Evolutionary conservation across 2,113 vertebrate genomes (phyloP), one percentile per base, ranked within the genome.

Genomic region (human (Homo sapiens)): DNA sequence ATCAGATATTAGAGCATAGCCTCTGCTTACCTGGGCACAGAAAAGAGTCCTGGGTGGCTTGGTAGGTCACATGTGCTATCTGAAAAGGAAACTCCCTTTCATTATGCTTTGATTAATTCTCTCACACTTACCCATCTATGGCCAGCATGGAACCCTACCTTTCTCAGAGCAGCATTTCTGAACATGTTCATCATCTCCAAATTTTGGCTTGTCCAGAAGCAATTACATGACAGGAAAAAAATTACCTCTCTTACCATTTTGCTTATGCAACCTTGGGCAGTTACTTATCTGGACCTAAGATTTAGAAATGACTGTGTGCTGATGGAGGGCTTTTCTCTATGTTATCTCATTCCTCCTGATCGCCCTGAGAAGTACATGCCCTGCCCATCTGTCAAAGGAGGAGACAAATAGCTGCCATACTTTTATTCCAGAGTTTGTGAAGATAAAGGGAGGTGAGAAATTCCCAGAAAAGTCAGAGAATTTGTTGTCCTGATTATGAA

Each of bases 381-480:
- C 8, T 76, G 16, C 18, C 13, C 35, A 68, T 80, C 82, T 50
- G 4, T 27, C 16, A 92, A 66, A 75, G 88, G 48, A 79, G 59
- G 27, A 55, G 11, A 57, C 9, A 72, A 79, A 8, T 72, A 38
- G 57, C 40, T 17, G 61, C 50, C 40, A 20, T 83, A 89, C 40
- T 89, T 90, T 96, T 50, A 79, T 84, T 6, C 27, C 55, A 75
- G 91, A 75, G 48, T 86, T 35, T 64, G 9, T 86, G 30, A 95
- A 76, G n/a, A 48, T 81, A 94, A 94, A 94, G 94, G 38, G 20
- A 89, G 48, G 23, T 61, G 17, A 85, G 13, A 92, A 85, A 35
- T 25, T 84, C 40, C 35, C n/a, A 89, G 78, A 89, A n/a, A 95
- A 95, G 52, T 89, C 17, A 70, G 20, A 76, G 40, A 92, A 68